Conservation (phyloP, 2,113 vertebrate genomes). For the Hiodon alosoides region DNA sequence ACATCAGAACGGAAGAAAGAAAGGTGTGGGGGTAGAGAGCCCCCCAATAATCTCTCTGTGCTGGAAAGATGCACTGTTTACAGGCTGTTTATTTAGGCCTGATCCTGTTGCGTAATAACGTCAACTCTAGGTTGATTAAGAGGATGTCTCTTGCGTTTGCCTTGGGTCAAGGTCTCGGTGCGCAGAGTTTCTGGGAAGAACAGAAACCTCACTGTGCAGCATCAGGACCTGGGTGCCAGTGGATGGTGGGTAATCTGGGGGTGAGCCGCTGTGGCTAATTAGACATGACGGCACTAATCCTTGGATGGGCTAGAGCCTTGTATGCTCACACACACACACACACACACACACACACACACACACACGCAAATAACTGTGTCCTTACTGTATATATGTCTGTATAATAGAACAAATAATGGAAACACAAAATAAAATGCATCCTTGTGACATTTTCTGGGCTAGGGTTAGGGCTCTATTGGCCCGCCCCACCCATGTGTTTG, state of each 20-base stretch:
- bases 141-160: conserved; percentile 31
- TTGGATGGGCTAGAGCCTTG: background rate
- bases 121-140: conserved; percentile 33
- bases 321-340: background rate
- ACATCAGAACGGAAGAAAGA: background rate
- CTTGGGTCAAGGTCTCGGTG: conserved; percentile 19
- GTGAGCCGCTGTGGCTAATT: conserved; percentile 8
- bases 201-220: background rate
- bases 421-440: too few species aligned
- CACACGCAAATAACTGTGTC: background rate
- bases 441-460: too few species aligned
- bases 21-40: background rate
- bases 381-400: background rate
- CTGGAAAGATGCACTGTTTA: conserved; percentile 7
- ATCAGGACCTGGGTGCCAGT: conserved; percentile 3
- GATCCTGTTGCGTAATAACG: conserved; percentile 38
- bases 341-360: background rate
- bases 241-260: background rate
- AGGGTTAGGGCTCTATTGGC: too few species aligned
- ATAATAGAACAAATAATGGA: background rate
- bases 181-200: conserved; percentile 7
- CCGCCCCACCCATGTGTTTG: too few species aligned
- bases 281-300: conserved; percentile 3
- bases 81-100: conserved; percentile 36
- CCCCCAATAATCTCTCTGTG: conserved; percentile 1